Evolutionary conservation across 2,888 invertebrate species (phyloP), one percentile per base, ranked within the genome.

Genomic region (Dynastes tityus): DNA sequence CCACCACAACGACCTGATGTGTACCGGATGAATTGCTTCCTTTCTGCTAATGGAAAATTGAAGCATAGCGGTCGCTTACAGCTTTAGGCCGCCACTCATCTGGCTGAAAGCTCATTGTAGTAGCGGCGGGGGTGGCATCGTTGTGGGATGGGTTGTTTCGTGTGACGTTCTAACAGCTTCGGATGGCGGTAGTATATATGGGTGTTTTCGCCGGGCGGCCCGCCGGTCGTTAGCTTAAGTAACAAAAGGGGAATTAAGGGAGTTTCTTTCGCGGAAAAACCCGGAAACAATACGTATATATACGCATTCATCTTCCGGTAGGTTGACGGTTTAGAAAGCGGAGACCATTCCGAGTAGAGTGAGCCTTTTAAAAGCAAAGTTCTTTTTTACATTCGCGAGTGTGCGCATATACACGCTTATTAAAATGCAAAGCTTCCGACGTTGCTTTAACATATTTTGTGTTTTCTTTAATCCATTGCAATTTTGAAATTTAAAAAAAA

Each of bases 301-400:
- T 87, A 88, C 88, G 88, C 88, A 89, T 89, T 87, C 86, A 88
- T 89, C 88, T 89, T 88, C 88, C 86, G 87, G 87, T 77, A 71
- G 76, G 80, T 61, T 58, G 51, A 68, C 67, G 49, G 67, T 16
- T 53, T n/a, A 13, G 53, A 53, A n/a, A 53, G 16, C 3, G n/a
- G 40, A 65, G 3, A 65, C 65, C 65, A 32, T 40, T 29, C n/a
- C 53, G 29, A 49, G 53, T n/a, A 45, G 45, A 45, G 45, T 8
- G 45, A 11, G 45, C 45, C 11, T 45, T 45, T 45, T 45, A 45
- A 45, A 45, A 45, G 45, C 8, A 11, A 45, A 45, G 45, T 45
- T 45, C 8, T 45, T 45, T 45, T 11, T 45, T 45, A 37, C 32
- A 37, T 45, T 45, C 2, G 8, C 11, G 45, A 8, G 8, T 0